Percentiles rank a stretch among this genome's conserved stretches.
These are phyloP conservation scores for Nyctereutes procyonoides DNA, from an alignment of 2,113 vertebrate species.

Conservation along the genomic window DNA sequence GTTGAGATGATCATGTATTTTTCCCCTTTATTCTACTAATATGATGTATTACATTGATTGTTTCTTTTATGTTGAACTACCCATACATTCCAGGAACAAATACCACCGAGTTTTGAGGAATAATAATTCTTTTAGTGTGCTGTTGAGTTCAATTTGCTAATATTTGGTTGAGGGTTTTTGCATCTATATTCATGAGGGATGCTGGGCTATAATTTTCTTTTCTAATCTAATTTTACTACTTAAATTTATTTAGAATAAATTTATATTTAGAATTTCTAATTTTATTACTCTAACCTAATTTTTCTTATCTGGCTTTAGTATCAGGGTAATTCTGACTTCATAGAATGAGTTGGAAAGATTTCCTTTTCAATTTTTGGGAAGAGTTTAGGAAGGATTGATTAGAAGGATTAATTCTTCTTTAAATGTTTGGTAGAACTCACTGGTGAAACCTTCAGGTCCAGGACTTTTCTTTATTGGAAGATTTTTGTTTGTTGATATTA, in stretches of 20 bases:
- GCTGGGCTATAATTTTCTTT: not conserved
- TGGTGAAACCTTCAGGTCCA: not conserved
- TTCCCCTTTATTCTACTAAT: not conserved
- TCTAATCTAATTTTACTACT: not conserved
- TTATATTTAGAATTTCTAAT: not conserved
- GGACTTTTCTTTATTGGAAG: not conserved
- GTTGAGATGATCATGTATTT: not conserved
- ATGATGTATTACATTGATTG: not conserved
- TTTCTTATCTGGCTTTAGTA: not conserved
- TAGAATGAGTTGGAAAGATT: not conserved
- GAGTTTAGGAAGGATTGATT: not conserved
- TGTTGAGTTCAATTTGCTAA: not conserved
- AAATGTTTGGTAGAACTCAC: not conserved
- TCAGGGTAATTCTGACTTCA: not conserved
- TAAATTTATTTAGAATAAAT: not conserved
- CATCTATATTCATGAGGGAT: not conserved
- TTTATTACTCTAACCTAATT: not conserved
- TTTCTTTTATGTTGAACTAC: not conserved
- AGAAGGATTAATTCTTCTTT: slow-evolving; percentile 5
- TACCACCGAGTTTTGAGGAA: not conserved
- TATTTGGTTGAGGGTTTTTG: not conserved
- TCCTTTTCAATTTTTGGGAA: not conserved
- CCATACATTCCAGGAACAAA: not conserved
- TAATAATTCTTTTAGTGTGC: not conserved
- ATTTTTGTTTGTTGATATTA: not conserved